These are phyloP conservation scores for Incurvaria masculella DNA, from an alignment of 2,888 invertebrate species.

Conservation along the genomic window DNA sequence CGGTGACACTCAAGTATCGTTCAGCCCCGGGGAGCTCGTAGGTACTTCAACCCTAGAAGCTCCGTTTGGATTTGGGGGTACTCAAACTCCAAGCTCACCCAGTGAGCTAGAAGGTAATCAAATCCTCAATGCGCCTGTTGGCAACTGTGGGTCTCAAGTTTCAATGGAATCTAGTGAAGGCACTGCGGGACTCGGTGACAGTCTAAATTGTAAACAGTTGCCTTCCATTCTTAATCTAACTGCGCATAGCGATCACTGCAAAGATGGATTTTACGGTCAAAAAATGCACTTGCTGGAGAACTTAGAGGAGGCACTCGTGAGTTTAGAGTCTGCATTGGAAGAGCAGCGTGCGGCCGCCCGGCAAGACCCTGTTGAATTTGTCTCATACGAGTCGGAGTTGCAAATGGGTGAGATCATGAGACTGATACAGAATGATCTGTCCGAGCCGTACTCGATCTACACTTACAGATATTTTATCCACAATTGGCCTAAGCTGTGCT, in stretches of 20 bases:
- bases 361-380: constrained; percentile 38
- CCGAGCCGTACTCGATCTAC: constrained; percentile 99
- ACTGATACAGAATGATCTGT: constrained; percentile 97
- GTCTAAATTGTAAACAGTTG: constrained; percentile 46
- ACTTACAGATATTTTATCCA: constrained; percentile 99
- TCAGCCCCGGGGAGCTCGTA: too few species aligned
- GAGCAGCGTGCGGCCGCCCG: constrained; percentile 19
- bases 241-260: constrained; percentile 6
- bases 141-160: too few species aligned
- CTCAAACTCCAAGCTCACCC: too few species aligned
- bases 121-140: too few species aligned
- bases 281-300: constrained; percentile 18
- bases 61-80: too few species aligned
- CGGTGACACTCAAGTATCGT: too few species aligned
- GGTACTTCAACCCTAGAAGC: too few species aligned
- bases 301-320: constrained; percentile 19
- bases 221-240: neutral
- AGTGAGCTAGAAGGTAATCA: too few species aligned
- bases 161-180: too few species aligned
- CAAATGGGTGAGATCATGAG: constrained; percentile 99
- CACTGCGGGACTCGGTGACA: constrained; percentile 20
- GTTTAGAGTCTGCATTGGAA: constrained; percentile 11
- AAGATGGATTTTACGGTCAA: neutral
- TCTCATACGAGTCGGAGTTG: constrained; percentile 85
- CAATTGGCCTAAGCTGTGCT: constrained; percentile 99